phyloP scores from a whole-genome alignment of 2,797 vertebrate species.

The Graptemys geographica region DNA sequence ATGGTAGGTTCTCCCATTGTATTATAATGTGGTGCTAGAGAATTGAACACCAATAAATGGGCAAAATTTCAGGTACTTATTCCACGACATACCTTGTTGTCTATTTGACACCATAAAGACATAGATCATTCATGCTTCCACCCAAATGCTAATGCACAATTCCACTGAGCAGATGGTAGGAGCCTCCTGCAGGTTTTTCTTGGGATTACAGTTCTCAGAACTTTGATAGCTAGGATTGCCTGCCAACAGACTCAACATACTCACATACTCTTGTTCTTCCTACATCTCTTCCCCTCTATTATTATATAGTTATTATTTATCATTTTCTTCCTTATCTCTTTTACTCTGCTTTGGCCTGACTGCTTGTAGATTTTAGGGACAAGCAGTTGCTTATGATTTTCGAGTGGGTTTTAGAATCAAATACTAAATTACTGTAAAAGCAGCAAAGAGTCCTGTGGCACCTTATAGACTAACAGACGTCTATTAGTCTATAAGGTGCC shows the following conservation, averaged over 20 bases:
- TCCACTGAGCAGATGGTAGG: not conserved
- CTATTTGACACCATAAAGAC: not conserved
- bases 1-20: not conserved
- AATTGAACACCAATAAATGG: not conserved
- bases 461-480: too few species aligned
- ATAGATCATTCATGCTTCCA: not conserved
- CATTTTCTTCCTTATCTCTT: not conserved
- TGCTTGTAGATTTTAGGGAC: not conserved
- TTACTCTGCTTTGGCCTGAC: not conserved
- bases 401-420: not conserved
- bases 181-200: not conserved
- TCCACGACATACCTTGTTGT: not conserved
- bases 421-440: not conserved
- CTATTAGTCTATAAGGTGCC: too few species aligned
- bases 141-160: not conserved
- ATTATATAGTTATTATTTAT: not conserved
- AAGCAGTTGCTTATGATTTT: not conserved
- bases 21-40: not conserved
- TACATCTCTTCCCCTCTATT: not conserved
- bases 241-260: not conserved
- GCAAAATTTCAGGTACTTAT: not conserved
- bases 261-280: not conserved
- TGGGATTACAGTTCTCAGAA: not conserved
- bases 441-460: too few species aligned
- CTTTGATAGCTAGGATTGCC: not conserved